Percentiles rank a stretch among this genome's conserved stretches.
Conservation (phyloP, 37 sponge, comb jelly and placozoan species). For the Aplysina aerophoba region DNA sequence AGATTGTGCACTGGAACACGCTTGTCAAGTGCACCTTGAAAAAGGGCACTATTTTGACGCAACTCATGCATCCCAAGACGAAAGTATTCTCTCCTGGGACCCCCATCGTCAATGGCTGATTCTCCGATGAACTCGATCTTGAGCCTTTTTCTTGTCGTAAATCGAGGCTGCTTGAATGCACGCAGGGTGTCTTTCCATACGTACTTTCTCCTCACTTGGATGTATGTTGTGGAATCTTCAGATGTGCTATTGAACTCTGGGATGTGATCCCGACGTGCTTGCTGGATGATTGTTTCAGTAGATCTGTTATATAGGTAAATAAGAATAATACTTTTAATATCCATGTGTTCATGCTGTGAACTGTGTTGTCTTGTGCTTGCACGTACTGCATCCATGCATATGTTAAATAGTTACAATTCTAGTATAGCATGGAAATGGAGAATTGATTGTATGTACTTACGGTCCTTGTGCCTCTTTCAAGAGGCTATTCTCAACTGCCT, state of each 20-base stretch:
- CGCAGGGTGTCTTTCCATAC: conserved; percentile 3
- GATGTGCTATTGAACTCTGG: conserved; percentile 20
- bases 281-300: neutral
- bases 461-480: conserved; percentile 8
- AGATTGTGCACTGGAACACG: neutral
- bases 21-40: neutral
- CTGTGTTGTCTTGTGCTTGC: too few species aligned
- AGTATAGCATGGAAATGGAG: neutral
- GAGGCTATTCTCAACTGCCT: conserved; percentile 13
- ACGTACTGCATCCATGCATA: neutral
- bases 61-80: neutral
- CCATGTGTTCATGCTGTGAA: too few species aligned
- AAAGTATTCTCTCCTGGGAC: conserved; percentile 27
- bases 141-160: neutral
- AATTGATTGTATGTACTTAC: conserved; percentile 15
- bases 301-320: too few species aligned
- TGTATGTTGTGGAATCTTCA: conserved; percentile 11
- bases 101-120: conserved; percentile 7
- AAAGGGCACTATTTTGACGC: neutral
- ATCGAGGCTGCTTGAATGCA: conserved; percentile 7
- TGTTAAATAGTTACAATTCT: neutral
- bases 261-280: neutral
- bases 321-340: too few species aligned
- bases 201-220: conserved; percentile 7
- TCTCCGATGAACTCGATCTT: conserved; percentile 3